These are phyloP conservation scores for Peromyscus leucopus DNA, from an alignment of 2,113 vertebrate species.

Conservation along the genomic window DNA sequence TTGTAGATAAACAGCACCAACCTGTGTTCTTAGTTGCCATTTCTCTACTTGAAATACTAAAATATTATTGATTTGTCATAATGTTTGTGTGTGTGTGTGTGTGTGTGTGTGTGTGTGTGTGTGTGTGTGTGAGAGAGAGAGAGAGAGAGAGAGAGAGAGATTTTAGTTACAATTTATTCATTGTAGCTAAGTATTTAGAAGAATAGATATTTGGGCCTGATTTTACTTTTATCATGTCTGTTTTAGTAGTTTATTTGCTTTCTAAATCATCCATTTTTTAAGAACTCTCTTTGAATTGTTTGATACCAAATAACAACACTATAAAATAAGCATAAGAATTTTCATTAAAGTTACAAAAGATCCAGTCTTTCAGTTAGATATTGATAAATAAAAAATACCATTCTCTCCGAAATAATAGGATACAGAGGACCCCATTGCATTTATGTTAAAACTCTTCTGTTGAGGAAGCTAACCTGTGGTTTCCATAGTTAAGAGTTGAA, in stretches of 20 bases:
- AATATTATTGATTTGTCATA: neutral
- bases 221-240: conserved; percentile 16
- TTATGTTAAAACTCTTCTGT: neutral
- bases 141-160: too few relatives aligned
- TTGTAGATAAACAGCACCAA: neutral
- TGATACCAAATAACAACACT: neutral
- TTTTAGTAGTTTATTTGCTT: conserved; percentile 42
- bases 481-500: neutral
- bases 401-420: neutral
- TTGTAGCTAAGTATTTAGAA: neutral
- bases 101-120: neutral
- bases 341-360: conserved; percentile 47
- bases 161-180: neutral
- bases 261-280: conserved; percentile 41
- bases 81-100: neutral
- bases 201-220: neutral
- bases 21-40: neutral
- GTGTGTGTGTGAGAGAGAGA: neutral
- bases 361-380: conserved; percentile 23
- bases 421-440: neutral
- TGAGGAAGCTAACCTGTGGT: neutral
- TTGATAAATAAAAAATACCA: conserved; percentile 1
- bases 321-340: neutral
- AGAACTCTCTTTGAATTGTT: neutral
- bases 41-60: neutral